phyloP scores from a whole-genome alignment of 1,140 invertebrate species.

The Holotrichia oblita region DNA sequence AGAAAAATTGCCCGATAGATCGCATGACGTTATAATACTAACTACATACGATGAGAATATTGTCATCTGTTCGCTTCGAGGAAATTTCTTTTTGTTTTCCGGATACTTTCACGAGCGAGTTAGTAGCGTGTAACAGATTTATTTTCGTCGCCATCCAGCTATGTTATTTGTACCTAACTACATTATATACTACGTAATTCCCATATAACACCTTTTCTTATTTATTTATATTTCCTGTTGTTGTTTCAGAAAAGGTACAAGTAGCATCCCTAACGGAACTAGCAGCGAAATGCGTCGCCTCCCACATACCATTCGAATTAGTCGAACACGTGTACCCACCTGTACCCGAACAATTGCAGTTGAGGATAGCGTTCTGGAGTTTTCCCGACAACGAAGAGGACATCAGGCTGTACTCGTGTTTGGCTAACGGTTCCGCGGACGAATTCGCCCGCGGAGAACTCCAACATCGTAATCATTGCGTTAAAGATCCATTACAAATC shows the following conservation, averaged over 20 bases:
- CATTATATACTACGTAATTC: too few species aligned
- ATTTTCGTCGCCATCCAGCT: too few species aligned
- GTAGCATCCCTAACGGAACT: conserved; percentile 85
- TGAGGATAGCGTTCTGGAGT: conserved; percentile 98
- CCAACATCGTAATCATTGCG: conserved; percentile 84
- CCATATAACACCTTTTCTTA: too few species aligned
- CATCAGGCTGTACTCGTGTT: conserved; percentile 96
- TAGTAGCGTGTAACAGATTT: too few species aligned
- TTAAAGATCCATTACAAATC: conserved; percentile 96
- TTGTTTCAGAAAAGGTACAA: conserved; percentile 47
- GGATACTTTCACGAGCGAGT: too few species aligned
- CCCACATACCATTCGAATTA: conserved; percentile 96
- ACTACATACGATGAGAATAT: too few species aligned
- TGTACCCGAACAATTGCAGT: conserved; percentile 95
- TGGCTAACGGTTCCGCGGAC: conserved; percentile 97
- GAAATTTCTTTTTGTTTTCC: too few species aligned
- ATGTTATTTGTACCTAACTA: too few species aligned
- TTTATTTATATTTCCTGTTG: too few species aligned
- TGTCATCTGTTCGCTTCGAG: too few species aligned
- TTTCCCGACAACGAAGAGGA: conserved; percentile 99
- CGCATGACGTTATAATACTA: too few species aligned
- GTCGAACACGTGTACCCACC: conserved; percentile 96
- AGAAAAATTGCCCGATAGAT: too few species aligned
- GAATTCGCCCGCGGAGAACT: conserved; percentile 95
- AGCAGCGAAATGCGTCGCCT: conserved; percentile 91